Base-by-base conservation (phyloP, 2,113 vertebrate species). In the Syngnathus typhle region DNA sequence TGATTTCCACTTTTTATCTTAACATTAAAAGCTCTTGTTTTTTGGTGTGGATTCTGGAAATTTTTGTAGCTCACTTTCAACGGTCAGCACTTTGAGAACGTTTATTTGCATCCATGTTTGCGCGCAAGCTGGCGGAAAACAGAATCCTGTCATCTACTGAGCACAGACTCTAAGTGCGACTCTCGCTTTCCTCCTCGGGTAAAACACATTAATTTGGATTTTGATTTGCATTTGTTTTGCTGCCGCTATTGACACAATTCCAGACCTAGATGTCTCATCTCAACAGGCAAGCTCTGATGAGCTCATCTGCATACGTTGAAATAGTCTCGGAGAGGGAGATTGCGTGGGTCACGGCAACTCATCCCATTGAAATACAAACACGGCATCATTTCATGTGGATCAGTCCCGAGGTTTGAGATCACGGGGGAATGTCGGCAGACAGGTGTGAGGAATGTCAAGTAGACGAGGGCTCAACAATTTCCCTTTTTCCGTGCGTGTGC, bases 241-340 rank as follows among this genome's bases (percentile, higher is more conserved):
- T 85, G 84, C 82, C 64, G 79, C 73, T 90, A 90, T 90, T 90
- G 88, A 90, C 88, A 90, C 88, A 88, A 89, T 90, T 90, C 85
- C 87, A 90, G 86, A 82, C 86, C 88, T 84, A 85, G 88, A 89
- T 89, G 88, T 86, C 86, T 89, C 87, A 85, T 86, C 87, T 88
- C 87, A 82, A 87, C 87, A 87, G 82, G 88, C 84, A 77, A 23
- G 84, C 88, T 89, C 85, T 89, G 88, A 89, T 89, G 88, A 89
- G 88, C 87, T 90, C 87, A 90, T 90, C 86, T 90, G 86, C 88
- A 90, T 90, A 90, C 86, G 84, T 90, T 90, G 88, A 90, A 89
- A 89, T 89, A 86, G 86, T 89, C 86, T 90, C 87, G 87, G 86
- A 86, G 85, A 84, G 79, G 77, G 81, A 86, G 84, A 89, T 85